A percentile compares a stretch with the other conserved stretches of the same genome.
Evolutionary conservation across 2,113 vertebrate species (phyloP).

Genomic region (Murina feae): DNA sequence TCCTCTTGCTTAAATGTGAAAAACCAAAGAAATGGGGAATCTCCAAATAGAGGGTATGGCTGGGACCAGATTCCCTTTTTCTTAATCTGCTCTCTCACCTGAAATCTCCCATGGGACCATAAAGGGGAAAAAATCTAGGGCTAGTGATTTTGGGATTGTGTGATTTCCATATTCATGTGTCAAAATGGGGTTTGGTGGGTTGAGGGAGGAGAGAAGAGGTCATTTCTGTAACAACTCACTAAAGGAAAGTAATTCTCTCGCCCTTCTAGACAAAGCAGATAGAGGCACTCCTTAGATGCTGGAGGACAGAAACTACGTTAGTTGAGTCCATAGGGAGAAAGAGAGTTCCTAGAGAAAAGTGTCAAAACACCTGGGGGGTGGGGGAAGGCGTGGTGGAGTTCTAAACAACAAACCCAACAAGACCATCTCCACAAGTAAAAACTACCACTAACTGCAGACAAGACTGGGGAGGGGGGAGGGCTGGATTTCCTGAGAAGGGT

Average conservation of each 20-base stretch:
- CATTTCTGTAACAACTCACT: neutral
- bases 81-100: neutral
- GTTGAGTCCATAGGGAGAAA: neutral
- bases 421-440: neutral
- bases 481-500: neutral
- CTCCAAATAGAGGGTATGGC: neutral
- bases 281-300: neutral
- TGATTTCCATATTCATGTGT: neutral
- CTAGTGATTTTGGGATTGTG: neutral
- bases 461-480: neutral
- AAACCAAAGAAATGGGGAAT: slow-evolving; percentile 2
- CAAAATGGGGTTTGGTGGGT: neutral
- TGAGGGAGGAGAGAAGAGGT: neutral
- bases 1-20: slow-evolving; percentile 2
- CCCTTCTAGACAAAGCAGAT: neutral
- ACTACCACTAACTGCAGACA: neutral
- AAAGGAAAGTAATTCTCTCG: neutral
- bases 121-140: neutral
- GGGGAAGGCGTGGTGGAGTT: neutral
- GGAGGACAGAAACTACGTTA: neutral
- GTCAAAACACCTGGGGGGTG: neutral
- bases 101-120: neutral
- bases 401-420: neutral
- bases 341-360: neutral
- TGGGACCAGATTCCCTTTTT: neutral